Evolutionary conservation across 2,888 invertebrate genomes (phyloP), one percentile per base, ranked within the genome.

Genomic region (Rhopalosiphum nymphaeae): DNA sequence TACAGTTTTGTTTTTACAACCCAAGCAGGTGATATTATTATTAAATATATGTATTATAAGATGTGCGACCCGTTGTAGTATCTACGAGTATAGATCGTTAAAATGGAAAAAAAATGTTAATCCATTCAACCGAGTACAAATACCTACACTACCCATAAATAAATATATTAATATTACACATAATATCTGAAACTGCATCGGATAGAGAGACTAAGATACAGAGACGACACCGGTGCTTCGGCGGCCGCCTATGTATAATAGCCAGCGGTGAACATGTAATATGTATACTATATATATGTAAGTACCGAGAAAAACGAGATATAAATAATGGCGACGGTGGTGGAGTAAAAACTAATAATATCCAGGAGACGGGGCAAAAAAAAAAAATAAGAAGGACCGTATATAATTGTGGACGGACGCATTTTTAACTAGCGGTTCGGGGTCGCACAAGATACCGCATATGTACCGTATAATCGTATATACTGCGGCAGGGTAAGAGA

Each of bases 361-460:
- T 57, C 21, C 36, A 91, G 91, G 46, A 57, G 78, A 91, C n/a
- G 53, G 26, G 29, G 49, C 36, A 26, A 67, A 90, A 44, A 56
- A 57, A 86, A 85, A 93, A 42, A 78, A 78, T 78, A 57, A 57
- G 46, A 56, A 57, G 49, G 46, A 90, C 85, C 92, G 88, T 92
- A 78, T 44, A 90, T 90, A 85, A 90, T 89, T 86, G 93, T 90
- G 57, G 90, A 85, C 56, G 53, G 29, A 93, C 89, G 89, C 57
- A 85, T 94, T 94, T 93, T 94, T 90, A 94, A 94, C 93, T 94
- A 90, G 93, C 49, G 93, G 93, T 90, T 93, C 84, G 56, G 89
- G n/a, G 16, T 26, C 57, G 36, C 78, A 36, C 36, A 36, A 36
- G 78, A 78, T 78, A 78, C 36, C 78, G 78, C 16, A 21, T 53